Percentiles rank a stretch among this genome's conserved stretches.
Evolutionary conservation across 2,113 vertebrate species (phyloP).

Genomic region (Sakesphorus luctuosus): DNA sequence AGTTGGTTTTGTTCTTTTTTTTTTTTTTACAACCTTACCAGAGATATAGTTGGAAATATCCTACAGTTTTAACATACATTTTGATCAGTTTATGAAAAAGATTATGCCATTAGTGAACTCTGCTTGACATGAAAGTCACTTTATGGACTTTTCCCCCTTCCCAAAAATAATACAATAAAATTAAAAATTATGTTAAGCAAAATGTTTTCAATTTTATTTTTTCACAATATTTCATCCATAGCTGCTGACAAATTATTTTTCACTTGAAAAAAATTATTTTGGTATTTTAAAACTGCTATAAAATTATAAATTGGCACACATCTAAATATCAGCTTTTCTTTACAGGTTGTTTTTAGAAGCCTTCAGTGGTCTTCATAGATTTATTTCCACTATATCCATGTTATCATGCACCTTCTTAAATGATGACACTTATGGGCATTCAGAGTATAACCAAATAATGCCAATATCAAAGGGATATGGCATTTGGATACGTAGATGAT

Average conservation of each 20-base stretch:
- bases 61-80: not conserved
- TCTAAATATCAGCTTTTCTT: not conserved
- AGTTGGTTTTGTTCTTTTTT: not conserved
- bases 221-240: not conserved
- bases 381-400: not conserved
- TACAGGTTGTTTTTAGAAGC: not conserved
- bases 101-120: not conserved
- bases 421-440: not conserved
- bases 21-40: not conserved
- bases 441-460: not conserved
- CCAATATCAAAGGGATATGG: not conserved
- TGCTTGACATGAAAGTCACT: not conserved
- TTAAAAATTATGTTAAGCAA: not conserved
- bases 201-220: not conserved
- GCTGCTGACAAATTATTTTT: not conserved
- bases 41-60: not conserved
- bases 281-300: not conserved
- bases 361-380: not conserved
- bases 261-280: not conserved
- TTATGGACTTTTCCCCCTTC: not conserved
- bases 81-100: not conserved
- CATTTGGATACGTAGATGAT: not conserved
- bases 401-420: not conserved
- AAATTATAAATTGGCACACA: not conserved
- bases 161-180: not conserved